These are phyloP conservation scores for Solea senegalensis DNA, from an alignment of 2,113 vertebrate species.

Conservation along the genomic window DNA sequence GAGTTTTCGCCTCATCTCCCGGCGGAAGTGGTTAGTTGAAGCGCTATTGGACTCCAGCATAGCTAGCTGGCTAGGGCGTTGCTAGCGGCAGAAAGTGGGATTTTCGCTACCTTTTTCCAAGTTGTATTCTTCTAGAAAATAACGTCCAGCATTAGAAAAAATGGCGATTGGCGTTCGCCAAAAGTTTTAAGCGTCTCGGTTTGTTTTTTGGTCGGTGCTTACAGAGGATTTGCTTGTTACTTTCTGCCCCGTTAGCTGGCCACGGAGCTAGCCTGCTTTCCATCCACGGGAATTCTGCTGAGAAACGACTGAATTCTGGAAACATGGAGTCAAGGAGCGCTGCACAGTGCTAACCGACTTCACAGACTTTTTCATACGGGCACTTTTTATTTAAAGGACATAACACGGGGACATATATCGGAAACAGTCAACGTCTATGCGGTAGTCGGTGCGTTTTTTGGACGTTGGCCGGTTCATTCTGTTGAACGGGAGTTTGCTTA, in stretches of 20 bases:
- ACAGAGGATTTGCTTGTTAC: constrained; percentile 24
- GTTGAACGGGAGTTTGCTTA: constrained; percentile 72
- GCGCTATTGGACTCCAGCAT: constrained; percentile 50
- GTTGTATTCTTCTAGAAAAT: constrained; percentile 38
- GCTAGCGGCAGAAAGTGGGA: constrained; percentile 75
- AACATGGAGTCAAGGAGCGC: constrained; percentile 80
- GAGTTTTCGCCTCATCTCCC: constrained; percentile 52
- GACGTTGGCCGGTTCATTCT: constrained; percentile 53
- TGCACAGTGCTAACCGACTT: constrained; percentile 58
- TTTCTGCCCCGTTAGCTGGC: constrained; percentile 71
- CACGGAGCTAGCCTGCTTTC: constrained; percentile 62
- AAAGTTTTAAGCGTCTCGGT: constrained; percentile 20
- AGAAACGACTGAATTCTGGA: constrained; percentile 73
- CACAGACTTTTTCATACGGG: constrained; percentile 45
- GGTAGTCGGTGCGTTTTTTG: constrained; percentile 36
- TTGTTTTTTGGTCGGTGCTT: constrained; percentile 34
- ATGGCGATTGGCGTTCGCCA: neutral
- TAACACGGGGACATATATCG: constrained; percentile 22
- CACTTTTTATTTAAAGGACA: constrained; percentile 32
- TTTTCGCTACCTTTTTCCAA: constrained; percentile 53
- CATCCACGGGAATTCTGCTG: constrained; percentile 75
- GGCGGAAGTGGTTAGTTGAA: constrained; percentile 77
- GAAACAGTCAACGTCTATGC: constrained; percentile 27
- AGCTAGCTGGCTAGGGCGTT: constrained; percentile 79
- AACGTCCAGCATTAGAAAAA: constrained; percentile 22